phyloP scores from a whole-genome alignment of 2,113 vertebrate species.

The Tetrax tetrax region DNA sequence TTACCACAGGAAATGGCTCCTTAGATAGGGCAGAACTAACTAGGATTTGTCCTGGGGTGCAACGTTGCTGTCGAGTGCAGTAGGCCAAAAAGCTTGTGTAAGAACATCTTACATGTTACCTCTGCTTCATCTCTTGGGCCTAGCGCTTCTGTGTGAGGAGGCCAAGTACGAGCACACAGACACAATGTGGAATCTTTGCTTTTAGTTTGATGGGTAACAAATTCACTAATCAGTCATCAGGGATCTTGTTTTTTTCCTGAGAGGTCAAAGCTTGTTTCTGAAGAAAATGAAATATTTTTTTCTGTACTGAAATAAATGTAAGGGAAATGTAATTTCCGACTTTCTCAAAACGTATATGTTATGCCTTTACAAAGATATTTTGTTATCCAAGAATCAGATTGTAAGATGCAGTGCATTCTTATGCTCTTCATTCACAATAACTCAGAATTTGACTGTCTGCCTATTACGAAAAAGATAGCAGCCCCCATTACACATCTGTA shows the following conservation, averaged over 20 bases:
- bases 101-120: neutral
- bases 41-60: neutral
- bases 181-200: neutral
- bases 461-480: neutral
- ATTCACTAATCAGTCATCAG: neutral
- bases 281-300: neutral
- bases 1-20: neutral
- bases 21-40: neutral
- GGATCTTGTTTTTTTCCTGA: neutral
- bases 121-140: neutral
- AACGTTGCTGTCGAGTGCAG: rapidly evolving
- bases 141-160: neutral
- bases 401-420: neutral
- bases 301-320: neutral
- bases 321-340: neutral
- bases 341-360: neutral
- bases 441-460: neutral
- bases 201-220: neutral
- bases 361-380: neutral
- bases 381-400: neutral
- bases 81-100: neutral
- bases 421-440: neutral
- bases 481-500: neutral
- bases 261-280: neutral
- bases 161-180: neutral